Percentiles rank a stretch among this genome's conserved stretches.
phyloP scores from a whole-genome alignment of 2,888 invertebrate genomes.

The Plagodis pulveraria region DNA sequence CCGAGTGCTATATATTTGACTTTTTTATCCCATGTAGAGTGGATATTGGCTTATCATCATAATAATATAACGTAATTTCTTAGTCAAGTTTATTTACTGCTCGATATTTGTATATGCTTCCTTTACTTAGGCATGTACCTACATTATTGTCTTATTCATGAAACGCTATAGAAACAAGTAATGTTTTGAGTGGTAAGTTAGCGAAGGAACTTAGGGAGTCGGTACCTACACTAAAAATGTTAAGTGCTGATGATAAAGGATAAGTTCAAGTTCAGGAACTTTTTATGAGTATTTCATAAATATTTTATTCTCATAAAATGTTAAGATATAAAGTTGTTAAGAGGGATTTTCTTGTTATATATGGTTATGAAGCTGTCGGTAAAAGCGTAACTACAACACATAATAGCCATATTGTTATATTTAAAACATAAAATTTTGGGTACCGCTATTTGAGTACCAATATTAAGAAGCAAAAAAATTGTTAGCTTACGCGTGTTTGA shows the following conservation, averaged over 20 bases:
- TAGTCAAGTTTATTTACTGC: slow-evolving; percentile 9
- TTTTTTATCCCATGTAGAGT: too few species aligned
- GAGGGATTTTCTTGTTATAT: slow-evolving; percentile 26
- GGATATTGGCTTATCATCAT: too few species aligned
- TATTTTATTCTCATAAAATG: slow-evolving; percentile 27
- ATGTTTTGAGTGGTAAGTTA: slow-evolving; percentile 46
- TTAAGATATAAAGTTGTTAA: slow-evolving; percentile 23
- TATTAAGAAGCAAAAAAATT: too few species aligned
- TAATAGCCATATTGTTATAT: too few species aligned
- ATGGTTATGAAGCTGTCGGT: slow-evolving; percentile 20
- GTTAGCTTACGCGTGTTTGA: too few species aligned
- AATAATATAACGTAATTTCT: too few species aligned
- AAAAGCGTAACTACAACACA: slow-evolving; percentile 9
- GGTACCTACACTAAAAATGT: slow-evolving; percentile 31
- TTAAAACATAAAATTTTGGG: too few species aligned
- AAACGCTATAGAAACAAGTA: slow-evolving; percentile 36
- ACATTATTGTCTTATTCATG: slow-evolving; percentile 35
- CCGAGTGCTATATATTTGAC: too few species aligned
- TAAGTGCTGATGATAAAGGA: slow-evolving; percentile 28
- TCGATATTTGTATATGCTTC: slow-evolving; percentile 16
- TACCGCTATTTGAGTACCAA: too few species aligned
- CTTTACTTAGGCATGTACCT: slow-evolving; percentile 22
- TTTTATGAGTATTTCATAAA: slow-evolving; percentile 29
- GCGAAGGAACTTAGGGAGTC: slow-evolving; percentile 32
- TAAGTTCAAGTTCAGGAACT: slow-evolving; percentile 29